Evolutionary conservation across 2,113 vertebrate genomes (phyloP).

Genomic region (Castor canadensis): DNA sequence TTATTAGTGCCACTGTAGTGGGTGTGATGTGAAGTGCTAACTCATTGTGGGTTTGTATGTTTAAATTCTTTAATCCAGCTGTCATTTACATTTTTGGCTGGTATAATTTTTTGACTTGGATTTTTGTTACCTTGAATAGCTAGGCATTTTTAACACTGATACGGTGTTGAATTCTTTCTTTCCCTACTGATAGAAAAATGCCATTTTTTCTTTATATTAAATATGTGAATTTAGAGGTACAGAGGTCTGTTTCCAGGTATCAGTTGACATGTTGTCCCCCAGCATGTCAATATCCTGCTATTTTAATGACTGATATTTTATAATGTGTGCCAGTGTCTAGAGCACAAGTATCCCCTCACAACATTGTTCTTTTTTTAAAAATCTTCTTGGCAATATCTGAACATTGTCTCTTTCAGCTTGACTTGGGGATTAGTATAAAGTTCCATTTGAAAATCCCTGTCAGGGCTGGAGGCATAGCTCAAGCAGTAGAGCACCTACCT

Average conservation of each 20-base stretch:
- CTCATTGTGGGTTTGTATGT: background rate
- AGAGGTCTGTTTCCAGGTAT: background rate
- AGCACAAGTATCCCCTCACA: background rate
- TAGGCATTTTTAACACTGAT: background rate
- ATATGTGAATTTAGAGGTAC: background rate
- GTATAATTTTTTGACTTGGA: background rate
- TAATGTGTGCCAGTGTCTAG: background rate
- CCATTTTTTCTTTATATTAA: constrained; percentile 21
- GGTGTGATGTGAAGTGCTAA: background rate
- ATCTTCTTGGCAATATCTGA: background rate
- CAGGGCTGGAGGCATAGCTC: too few relatives aligned
- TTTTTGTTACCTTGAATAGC: background rate
- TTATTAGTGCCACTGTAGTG: background rate
- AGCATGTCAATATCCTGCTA: background rate
- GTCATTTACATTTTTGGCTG: background rate
- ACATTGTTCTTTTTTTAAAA: background rate
- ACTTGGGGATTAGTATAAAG: background rate
- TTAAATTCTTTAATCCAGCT: background rate
- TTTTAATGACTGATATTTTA: background rate
- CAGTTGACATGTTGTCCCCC: background rate
- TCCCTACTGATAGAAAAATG: background rate
- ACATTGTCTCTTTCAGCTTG: background rate
- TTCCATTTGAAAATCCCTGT: background rate
- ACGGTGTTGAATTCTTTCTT: background rate
- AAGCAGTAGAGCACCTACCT: too few relatives aligned